phyloP scores from a whole-genome alignment of 2,888 invertebrate genomes.

The Hypercompe scribonia region DNA sequence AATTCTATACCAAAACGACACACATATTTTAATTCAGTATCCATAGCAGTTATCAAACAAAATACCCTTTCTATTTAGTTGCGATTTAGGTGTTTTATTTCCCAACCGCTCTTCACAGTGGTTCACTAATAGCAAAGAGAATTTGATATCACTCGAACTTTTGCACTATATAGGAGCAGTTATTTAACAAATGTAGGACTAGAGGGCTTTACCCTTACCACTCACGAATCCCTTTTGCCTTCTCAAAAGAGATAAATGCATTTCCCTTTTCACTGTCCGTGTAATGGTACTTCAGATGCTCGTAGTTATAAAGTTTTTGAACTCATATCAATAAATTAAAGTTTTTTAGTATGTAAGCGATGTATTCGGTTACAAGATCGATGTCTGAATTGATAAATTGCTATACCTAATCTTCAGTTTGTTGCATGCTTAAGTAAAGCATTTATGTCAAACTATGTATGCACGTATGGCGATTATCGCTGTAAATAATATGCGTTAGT shows the following conservation, averaged over 20 bases:
- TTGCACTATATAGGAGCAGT: conserved; percentile 11
- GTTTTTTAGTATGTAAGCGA: conserved; percentile 5
- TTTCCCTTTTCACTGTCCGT: conserved; percentile 16
- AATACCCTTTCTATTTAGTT: not conserved
- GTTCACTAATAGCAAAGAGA: conserved; percentile 3
- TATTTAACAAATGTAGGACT: conserved; percentile 18
- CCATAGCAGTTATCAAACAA: not conserved
- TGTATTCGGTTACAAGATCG: no score
- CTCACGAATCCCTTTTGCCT: conserved; percentile 8
- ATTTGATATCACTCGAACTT: conserved; percentile 13
- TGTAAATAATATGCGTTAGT: no score
- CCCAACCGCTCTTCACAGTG: conserved; percentile 7
- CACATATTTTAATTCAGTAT: not conserved
- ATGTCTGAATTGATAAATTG: not conserved
- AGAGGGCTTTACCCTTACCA: conserved; percentile 4
- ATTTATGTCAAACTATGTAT: no score
- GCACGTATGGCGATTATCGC: no score
- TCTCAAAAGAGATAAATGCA: conserved; percentile 22
- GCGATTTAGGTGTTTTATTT: conserved; percentile 10
- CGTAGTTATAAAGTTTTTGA: conserved; percentile 15
- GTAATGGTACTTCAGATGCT: conserved; percentile 11
- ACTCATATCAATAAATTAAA: conserved; percentile 1
- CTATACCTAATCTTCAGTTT: not conserved
- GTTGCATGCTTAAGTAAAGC: no score
- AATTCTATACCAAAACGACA: not conserved